Evolutionary conservation across 2,797 vertebrate species (phyloP).

Genomic region (Protosalanx chinensis): DNA sequence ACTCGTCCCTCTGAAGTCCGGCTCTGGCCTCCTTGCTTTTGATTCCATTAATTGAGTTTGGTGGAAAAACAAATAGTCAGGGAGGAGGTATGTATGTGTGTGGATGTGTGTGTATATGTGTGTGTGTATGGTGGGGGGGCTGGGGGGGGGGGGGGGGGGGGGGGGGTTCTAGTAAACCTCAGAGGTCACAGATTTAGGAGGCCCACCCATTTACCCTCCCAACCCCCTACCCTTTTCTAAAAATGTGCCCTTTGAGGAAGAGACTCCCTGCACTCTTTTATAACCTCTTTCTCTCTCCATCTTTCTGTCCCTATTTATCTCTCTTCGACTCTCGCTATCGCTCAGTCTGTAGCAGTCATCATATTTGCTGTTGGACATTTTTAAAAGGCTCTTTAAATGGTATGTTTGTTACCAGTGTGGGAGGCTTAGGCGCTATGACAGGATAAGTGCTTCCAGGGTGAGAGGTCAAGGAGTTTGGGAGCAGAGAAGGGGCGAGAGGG

Average conservation of each 20-base stretch:
- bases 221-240: conserved; percentile 17
- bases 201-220: conserved; percentile 47
- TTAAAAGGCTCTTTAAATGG: conserved; percentile 46
- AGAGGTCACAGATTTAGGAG: conserved; percentile 50
- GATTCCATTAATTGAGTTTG: conserved; percentile 58
- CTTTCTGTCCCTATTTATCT: not conserved
- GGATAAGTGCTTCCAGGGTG: conserved; percentile 61
- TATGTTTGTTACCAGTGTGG: conserved; percentile 28
- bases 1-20: conserved; percentile 41
- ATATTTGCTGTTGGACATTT: conserved; percentile 44
- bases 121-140: conserved; percentile 14
- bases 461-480: conserved; percentile 46
- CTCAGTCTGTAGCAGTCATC: conserved; percentile 37
- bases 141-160: conserved; percentile 25
- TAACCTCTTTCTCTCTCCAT: not conserved
- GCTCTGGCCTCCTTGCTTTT: conserved; percentile 42
- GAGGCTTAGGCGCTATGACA: conserved; percentile 46
- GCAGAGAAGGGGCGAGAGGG: conserved; percentile 33
- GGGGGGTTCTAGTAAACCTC: conserved; percentile 40
- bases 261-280: not conserved
- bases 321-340: conserved; percentile 36
- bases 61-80: conserved; percentile 55
- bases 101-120: not conserved
- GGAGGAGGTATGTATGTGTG: conserved; percentile 18
- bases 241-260: conserved; percentile 25